These are phyloP conservation scores for Drosophila hamatofila DNA, from an alignment of 2,888 invertebrate genomes.

Conservation along the genomic window DNA sequence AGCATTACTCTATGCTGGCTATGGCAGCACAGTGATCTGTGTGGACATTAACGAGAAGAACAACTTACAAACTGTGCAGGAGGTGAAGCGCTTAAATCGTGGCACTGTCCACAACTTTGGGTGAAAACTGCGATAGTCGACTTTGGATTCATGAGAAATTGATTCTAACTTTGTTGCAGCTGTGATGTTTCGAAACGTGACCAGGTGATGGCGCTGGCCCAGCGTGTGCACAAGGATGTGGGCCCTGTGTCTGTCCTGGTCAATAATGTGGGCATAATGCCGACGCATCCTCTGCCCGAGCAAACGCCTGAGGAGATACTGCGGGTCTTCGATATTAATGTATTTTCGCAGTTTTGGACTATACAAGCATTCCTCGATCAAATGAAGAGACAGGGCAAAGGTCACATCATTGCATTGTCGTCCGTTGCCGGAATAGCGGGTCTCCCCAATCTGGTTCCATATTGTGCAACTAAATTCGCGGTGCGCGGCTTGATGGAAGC, in stretches of 20 bases:
- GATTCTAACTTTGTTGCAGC: slow-evolving; percentile 83
- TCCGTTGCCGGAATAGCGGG: slow-evolving; percentile 92
- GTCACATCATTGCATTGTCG: slow-evolving; percentile 91
- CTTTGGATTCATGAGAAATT: not conserved
- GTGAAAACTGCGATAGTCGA: slow-evolving; percentile 73
- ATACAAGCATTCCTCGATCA: slow-evolving; percentile 91
- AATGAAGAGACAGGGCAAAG: slow-evolving; percentile 91
- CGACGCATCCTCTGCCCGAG: slow-evolving; percentile 89
- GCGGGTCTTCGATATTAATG: slow-evolving; percentile 91
- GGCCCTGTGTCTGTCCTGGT: slow-evolving; percentile 92
- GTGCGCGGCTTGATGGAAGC: slow-evolving; percentile 94
- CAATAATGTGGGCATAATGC: slow-evolving; percentile 96
- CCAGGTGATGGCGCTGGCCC: slow-evolving; percentile 88
- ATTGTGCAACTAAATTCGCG: slow-evolving; percentile 92
- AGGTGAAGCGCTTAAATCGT: slow-evolving; percentile 85
- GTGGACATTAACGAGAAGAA: slow-evolving; percentile 91
- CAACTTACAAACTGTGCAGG: slow-evolving; percentile 89
- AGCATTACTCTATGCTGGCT: slow-evolving; percentile 89
- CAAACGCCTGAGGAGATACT: slow-evolving; percentile 89
- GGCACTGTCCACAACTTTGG: slow-evolving; percentile 85
- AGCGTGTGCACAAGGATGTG: slow-evolving; percentile 89
- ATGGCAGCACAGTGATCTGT: slow-evolving; percentile 90
- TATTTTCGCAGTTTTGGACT: slow-evolving; percentile 91
- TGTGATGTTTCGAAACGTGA: slow-evolving; percentile 92
- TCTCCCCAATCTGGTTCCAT: slow-evolving; percentile 91